These are phyloP conservation scores for Epinotia nisella DNA, from an alignment of 2,888 invertebrate genomes.

Conservation along the genomic window DNA sequence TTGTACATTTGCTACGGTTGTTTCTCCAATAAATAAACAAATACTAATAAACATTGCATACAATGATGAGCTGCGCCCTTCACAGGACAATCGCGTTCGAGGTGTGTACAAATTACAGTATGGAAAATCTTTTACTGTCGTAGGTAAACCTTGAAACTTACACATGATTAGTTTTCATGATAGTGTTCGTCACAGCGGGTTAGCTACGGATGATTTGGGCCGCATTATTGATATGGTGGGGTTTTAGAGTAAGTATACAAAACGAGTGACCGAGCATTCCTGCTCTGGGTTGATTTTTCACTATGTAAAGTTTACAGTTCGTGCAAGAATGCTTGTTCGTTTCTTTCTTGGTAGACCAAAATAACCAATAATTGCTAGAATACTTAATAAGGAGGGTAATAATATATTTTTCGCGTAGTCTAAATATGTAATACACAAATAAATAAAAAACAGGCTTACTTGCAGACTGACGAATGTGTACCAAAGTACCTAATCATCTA, in stretches of 20 bases:
- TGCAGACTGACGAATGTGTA: too few relatives aligned
- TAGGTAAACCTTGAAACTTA: constrained; percentile 12
- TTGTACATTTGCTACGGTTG: too few relatives aligned
- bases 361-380: background rate
- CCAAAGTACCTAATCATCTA: too few relatives aligned
- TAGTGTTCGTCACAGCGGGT: constrained; percentile 9
- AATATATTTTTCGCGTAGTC: too few relatives aligned
- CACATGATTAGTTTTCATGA: constrained; percentile 12
- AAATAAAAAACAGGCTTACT: too few relatives aligned
- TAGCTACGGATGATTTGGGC: background rate
- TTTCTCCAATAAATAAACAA: too few relatives aligned
- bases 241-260: background rate
- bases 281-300: background rate
- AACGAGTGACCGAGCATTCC: background rate
- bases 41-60: too few relatives aligned
- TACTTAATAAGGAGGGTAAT: too few relatives aligned
- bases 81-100: background rate
- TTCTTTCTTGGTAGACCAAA: background rate
- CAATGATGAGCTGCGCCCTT: background rate
- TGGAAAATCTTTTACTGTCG: background rate
- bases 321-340: background rate
- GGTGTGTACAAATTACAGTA: background rate
- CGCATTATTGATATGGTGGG: background rate
- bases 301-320: background rate
- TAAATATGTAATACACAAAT: too few relatives aligned